These are phyloP conservation scores for Chrysaora quinquecirrha DNA, from an alignment of 30 jellyfish, hydroid and myxozoan species.

Conservation along the genomic window DNA sequence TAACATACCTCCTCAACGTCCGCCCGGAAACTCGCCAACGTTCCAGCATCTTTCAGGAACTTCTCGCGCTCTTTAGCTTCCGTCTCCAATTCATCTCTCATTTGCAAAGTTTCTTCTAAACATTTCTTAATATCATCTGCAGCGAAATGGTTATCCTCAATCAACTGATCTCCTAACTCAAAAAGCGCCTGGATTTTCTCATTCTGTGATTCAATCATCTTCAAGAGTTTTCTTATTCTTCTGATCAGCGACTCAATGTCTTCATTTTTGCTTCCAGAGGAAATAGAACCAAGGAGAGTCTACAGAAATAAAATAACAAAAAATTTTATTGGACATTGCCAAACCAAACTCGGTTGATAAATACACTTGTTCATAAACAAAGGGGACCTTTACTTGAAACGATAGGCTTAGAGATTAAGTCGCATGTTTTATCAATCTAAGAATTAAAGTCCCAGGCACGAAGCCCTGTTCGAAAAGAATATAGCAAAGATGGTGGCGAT, in stretches of 20 bases:
- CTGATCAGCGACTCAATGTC: conserved; percentile 45
- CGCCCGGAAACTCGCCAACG: conserved; percentile 18
- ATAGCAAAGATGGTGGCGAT: too few species aligned
- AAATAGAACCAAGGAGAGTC: conserved; percentile 27
- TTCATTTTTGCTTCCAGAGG: conserved; percentile 23
- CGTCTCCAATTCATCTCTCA: conserved; percentile 10
- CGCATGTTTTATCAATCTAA: too few species aligned
- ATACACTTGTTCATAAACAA: too few species aligned
- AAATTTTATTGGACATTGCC: too few species aligned
- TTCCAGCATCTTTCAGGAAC: conserved; percentile 37
- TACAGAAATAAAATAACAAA: not conserved
- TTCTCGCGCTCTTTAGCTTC: conserved; percentile 34
- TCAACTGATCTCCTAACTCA: conserved; percentile 51
- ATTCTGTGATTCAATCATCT: conserved; percentile 39
- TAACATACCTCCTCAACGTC: conserved; percentile 59
- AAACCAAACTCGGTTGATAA: too few species aligned
- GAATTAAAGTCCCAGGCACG: too few species aligned
- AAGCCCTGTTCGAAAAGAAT: too few species aligned
- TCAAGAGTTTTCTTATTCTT: conserved; percentile 40
- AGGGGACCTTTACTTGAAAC: too few species aligned
- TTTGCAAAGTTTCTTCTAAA: not conserved
- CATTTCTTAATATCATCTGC: not conserved
- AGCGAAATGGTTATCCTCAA: conserved; percentile 30
- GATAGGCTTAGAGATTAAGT: too few species aligned
- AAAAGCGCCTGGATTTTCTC: conserved; percentile 28